These are phyloP conservation scores for Holacanthella duospinosa DNA, from an alignment of 2,888 invertebrate genomes.

Conservation along the genomic window DNA sequence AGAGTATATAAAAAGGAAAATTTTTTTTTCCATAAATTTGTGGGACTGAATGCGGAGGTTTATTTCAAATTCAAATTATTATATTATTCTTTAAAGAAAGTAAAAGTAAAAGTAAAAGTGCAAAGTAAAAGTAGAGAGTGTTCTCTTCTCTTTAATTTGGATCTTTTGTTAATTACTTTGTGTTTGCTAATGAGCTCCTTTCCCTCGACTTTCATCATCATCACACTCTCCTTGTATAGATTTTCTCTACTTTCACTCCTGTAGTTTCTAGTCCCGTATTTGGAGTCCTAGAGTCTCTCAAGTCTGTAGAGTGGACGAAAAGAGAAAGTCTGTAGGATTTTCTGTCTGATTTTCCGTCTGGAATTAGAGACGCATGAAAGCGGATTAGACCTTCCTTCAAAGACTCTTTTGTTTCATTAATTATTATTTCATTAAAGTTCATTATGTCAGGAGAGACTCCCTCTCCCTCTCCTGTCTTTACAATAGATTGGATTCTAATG, in stretches of 20 bases:
- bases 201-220: conserved; percentile 5
- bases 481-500: not conserved
- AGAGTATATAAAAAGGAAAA: no score
- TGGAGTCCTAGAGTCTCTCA: not conserved
- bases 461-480: not conserved
- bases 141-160: conserved; percentile 30
- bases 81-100: no score
- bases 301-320: not conserved
- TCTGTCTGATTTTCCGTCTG: not conserved
- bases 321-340: not conserved
- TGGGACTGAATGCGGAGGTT: no score
- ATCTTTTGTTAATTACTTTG: conserved; percentile 37
- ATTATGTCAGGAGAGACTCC: conserved; percentile 26
- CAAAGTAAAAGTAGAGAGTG: not conserved
- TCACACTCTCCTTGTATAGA: no score
- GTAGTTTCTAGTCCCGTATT: not conserved
- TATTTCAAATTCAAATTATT: no score
- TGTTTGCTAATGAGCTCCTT: conserved; percentile 37
- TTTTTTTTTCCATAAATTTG: no score
- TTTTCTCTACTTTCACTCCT: conserved; percentile 6
- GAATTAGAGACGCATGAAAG: conserved; percentile 29
- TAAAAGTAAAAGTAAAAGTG: not conserved
- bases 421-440: conserved; percentile 34
- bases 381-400: conserved; percentile 24
- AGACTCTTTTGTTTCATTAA: conserved; percentile 32